phyloP scores from a whole-genome alignment of 2,888 invertebrate species.

The Lathronympha strigana region DNA sequence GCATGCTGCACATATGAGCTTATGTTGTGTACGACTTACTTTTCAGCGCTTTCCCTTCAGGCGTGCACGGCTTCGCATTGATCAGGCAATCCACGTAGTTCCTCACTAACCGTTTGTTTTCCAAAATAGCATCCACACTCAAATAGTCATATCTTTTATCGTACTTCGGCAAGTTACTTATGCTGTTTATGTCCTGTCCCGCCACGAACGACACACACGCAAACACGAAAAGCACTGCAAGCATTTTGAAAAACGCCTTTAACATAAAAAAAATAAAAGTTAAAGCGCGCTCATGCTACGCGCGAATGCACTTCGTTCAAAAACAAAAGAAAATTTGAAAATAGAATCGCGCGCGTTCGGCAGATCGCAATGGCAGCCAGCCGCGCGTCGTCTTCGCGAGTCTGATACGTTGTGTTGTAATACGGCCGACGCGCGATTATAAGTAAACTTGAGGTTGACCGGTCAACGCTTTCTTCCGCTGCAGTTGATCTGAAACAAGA shows the following conservation, averaged over 20 bases:
- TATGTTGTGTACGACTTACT: constrained; percentile 84
- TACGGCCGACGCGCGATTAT: constrained; percentile 21
- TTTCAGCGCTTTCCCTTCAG: constrained; percentile 89
- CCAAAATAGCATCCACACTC: constrained; percentile 87
- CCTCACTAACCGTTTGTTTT: constrained; percentile 87
- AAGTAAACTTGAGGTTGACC: constrained; percentile 29
- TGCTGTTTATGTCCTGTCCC: constrained; percentile 65
- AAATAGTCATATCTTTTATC: constrained; percentile 87
- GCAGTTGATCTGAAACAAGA: constrained; percentile 32
- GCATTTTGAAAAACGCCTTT: constrained; percentile 58
- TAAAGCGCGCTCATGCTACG: constrained; percentile 5
- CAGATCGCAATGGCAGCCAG: constrained; percentile 14
- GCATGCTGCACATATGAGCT: constrained; percentile 6
- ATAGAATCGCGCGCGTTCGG: constrained; percentile 16
- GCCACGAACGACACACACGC: constrained; percentile 57
- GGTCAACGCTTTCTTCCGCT: constrained; percentile 42
- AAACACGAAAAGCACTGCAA: constrained; percentile 60
- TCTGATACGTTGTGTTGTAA: constrained; percentile 28
- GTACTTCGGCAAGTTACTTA: constrained; percentile 74
- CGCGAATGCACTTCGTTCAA: background rate
- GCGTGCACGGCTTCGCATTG: constrained; percentile 87
- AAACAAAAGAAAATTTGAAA: constrained; percentile 23
- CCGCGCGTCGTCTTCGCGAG: constrained; percentile 26
- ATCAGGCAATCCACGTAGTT: constrained; percentile 89
- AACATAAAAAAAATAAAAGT: background rate